These are phyloP conservation scores for Xanthorhoe designata DNA, from an alignment of 2,888 invertebrate genomes.

Conservation along the genomic window DNA sequence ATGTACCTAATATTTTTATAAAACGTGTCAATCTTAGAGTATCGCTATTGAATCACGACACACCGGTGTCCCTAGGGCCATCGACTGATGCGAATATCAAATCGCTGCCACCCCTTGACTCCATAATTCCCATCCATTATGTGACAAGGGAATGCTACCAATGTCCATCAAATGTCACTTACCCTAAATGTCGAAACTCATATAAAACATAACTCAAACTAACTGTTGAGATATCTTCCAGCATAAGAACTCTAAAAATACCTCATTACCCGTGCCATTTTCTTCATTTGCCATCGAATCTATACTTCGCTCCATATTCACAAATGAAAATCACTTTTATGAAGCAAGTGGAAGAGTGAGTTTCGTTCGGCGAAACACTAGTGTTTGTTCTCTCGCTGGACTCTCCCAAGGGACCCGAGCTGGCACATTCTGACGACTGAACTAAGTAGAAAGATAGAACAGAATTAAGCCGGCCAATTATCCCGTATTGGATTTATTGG, in stretches of 20 bases:
- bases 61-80: constrained; percentile 70
- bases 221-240: constrained; percentile 44
- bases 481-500: constrained; percentile 86
- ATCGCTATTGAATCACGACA: constrained; percentile 74
- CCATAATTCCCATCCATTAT: constrained; percentile 78
- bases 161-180: constrained; percentile 66
- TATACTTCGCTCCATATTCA: constrained; percentile 53
- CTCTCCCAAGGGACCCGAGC: constrained; percentile 82
- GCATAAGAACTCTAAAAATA: constrained; percentile 66
- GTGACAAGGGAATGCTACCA: constrained; percentile 67
- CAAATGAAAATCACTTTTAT: constrained; percentile 67
- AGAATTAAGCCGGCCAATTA: constrained; percentile 86
- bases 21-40: constrained; percentile 66
- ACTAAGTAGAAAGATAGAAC: constrained; percentile 86
- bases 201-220: constrained; percentile 42
- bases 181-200: constrained; percentile 44
- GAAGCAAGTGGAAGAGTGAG: constrained; percentile 58
- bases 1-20: constrained; percentile 53
- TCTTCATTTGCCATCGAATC: constrained; percentile 68
- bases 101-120: constrained; percentile 79
- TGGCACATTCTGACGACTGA: constrained; percentile 86
- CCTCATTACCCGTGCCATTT: constrained; percentile 73
- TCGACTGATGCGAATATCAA: constrained; percentile 80
- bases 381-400: constrained; percentile 77
- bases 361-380: constrained; percentile 67